phyloP scores from a whole-genome alignment of 2,888 invertebrate genomes.

The Mimachlamys varia region DNA sequence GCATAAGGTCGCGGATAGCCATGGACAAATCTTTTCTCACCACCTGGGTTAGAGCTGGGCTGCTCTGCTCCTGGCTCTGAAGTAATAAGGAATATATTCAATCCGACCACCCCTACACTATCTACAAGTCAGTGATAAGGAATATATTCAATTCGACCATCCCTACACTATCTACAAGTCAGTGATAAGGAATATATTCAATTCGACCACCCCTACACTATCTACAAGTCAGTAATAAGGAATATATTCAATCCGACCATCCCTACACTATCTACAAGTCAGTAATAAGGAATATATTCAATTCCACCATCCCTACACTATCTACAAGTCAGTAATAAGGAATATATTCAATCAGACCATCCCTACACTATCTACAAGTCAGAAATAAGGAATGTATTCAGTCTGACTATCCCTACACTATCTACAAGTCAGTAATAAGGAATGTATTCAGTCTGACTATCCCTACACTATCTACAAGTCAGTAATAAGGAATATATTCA shows the following conservation, averaged over 20 bases:
- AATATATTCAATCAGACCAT: neutral
- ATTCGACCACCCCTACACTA: neutral
- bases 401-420: too few species aligned
- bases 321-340: neutral
- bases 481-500: constrained; percentile 32
- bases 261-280: too few species aligned
- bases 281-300: constrained; percentile 32
- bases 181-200: constrained; percentile 32
- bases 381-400: constrained; percentile 26
- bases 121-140: neutral
- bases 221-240: neutral
- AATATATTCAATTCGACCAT: neutral
- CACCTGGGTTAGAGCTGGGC: constrained; percentile 90
- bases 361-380: too few species aligned
- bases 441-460: neutral
- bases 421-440: neutral
- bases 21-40: constrained; percentile 95
- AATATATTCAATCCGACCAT: neutral
- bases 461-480: too few species aligned
- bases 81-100: constrained; percentile 32
- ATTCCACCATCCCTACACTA: neutral
- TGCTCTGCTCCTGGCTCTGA: constrained; percentile 71
- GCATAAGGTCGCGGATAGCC: constrained; percentile 95
- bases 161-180: too few species aligned
- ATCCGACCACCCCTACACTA: neutral